Evolutionary conservation across 2,888 invertebrate species (phyloP), one percentile per base, ranked within the genome.

Genomic region (Philaethria dido): DNA sequence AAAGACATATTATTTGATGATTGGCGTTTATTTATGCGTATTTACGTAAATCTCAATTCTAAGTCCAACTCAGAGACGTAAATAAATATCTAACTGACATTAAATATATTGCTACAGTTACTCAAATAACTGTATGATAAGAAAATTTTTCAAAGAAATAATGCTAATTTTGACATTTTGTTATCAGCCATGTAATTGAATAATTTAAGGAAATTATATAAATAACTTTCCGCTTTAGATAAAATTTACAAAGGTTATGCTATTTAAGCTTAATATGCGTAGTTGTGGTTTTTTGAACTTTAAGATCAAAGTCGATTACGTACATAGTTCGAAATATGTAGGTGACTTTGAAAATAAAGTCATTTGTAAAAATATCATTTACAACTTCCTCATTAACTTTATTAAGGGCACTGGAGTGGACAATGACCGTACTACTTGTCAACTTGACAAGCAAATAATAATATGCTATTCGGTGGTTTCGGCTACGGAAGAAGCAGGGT

Each of bases 331-430:
- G 14, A 39, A 39, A 25, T 50, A n/a, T 39, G 55, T 20, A 20
- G 9, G 36, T 55, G 55, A 39, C 55, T 55, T 55, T 39, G 55
- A 39, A 20, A 18, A 45, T 44, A 25, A 59, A 44, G 44, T 59
- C 11, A 29, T 59, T 45, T 45, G 16, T 16, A 18, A 44, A 13
- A 45, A 60, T 45, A 45, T 60, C 18, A 6, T 57, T 57, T 2
- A 57, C 42, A 45, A 60, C 29, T 45, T 60, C 60, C 60, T 45
- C 14, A 13, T 60, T 18, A 50, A n/a, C 14, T 25, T 20, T 3
- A 59, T 42, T 59, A 44, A 59, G 45, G 59, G 29, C 59, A 59
- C 11, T 59, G 25, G 44, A 59, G 59, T 59, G 45, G 13, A 16
- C 3, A 44, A 25, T 33, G 52, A 16, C 16, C 29, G 8, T 33